phyloP scores from a whole-genome alignment of 2,888 invertebrate genomes.

The Trissolcus brochymenae region DNA sequence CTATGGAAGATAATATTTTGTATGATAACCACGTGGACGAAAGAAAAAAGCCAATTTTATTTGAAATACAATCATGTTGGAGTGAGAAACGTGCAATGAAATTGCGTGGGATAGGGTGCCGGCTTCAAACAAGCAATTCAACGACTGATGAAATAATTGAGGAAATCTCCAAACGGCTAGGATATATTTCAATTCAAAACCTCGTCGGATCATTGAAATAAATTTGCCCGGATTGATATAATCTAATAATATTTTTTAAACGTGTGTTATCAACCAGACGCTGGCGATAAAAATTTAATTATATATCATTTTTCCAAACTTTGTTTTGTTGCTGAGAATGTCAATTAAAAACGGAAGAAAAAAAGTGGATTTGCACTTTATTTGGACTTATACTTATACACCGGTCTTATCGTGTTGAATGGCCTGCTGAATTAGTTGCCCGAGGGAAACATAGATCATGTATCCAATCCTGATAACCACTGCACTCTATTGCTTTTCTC shows the following conservation, averaged over 20 bases:
- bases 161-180: conserved; percentile 44
- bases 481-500: conserved; percentile 33
- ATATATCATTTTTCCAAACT: neutral
- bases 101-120: conserved; percentile 38
- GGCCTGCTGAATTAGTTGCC: conserved; percentile 37
- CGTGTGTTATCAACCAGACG: too few relatives aligned
- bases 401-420: conserved; percentile 42
- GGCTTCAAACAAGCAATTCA: conserved; percentile 26
- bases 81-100: conserved; percentile 14
- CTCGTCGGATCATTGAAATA: conserved; percentile 6
- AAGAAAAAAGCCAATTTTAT: neutral
- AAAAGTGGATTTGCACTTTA: too few relatives aligned
- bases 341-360: too few relatives aligned
- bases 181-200: conserved; percentile 17
- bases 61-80: conserved; percentile 22
- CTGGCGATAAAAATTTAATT: neutral
- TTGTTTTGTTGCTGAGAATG: too few relatives aligned
- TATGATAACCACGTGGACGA: too few relatives aligned
- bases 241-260: too few relatives aligned
- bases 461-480: conserved; percentile 46
- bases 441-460: conserved; percentile 37
- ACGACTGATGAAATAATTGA: conserved; percentile 53
- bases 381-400: conserved; percentile 7
- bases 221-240: conserved; percentile 1
- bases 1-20: too few relatives aligned